A percentile compares a stretch with the other conserved stretches of the same genome.
Evolutionary conservation across 1,140 invertebrate species (phyloP).

Genomic region (Catajapyx aquilonaris): DNA sequence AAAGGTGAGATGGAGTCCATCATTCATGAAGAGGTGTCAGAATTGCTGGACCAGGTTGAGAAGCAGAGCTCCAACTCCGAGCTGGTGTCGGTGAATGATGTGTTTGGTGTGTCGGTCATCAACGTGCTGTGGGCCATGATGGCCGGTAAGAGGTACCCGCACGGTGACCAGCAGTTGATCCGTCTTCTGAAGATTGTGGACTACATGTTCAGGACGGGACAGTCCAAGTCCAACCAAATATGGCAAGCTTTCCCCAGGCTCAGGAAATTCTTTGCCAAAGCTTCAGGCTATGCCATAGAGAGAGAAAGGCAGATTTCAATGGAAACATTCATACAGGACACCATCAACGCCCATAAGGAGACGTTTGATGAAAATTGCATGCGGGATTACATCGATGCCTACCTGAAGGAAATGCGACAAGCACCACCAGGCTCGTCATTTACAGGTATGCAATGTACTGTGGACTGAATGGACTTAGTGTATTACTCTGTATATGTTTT

Average conservation of each 20-base stretch:
- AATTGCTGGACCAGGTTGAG: constrained; percentile 6
- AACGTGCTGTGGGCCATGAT: constrained; percentile 77
- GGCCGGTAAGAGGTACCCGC: constrained; percentile 39
- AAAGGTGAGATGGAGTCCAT: constrained; percentile 18
- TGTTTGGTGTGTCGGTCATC: constrained; percentile 28
- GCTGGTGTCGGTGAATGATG: constrained; percentile 6
- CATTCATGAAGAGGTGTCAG: constrained; percentile 14
- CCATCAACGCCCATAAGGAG: constrained; percentile 16
- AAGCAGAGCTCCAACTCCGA: background rate
- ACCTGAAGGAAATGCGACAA: constrained; percentile 17
- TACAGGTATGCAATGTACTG: background rate
- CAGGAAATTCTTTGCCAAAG: too few relatives aligned
- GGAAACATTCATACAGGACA: too few relatives aligned
- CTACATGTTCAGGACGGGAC: background rate
- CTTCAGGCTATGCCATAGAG: too few relatives aligned
- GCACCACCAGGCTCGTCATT: background rate
- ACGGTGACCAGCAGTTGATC: constrained; percentile 15
- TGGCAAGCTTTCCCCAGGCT: too few relatives aligned
- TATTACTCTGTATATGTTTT: constrained; percentile 4
- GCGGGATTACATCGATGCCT: constrained; percentile 23
- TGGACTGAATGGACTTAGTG: background rate
- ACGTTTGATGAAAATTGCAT: constrained; percentile 16
- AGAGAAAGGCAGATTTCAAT: too few relatives aligned
- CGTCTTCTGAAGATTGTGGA: background rate
- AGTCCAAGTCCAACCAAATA: too few relatives aligned